These are phyloP conservation scores for Dicyrtoma fusca DNA, from an alignment of 2,888 invertebrate species.

Conservation along the genomic window DNA sequence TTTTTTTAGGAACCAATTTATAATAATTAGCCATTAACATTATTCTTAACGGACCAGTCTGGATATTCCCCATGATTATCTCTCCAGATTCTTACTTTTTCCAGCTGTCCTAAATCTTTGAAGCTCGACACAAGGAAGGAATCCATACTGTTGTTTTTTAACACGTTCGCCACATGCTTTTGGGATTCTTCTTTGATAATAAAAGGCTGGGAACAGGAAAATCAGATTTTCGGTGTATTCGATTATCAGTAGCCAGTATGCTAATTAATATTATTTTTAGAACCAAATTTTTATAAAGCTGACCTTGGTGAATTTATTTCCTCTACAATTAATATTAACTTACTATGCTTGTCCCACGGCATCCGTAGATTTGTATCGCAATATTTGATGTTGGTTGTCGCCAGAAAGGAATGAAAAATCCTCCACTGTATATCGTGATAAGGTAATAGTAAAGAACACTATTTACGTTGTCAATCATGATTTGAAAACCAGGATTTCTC, in stretches of 20 bases:
- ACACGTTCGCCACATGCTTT: background rate
- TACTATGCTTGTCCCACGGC: constrained; percentile 9
- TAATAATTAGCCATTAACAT: background rate
- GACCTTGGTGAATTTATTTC: no score
- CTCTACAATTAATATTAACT: background rate
- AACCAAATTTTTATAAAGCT: no score
- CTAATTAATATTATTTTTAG: no score
- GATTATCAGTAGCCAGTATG: no score
- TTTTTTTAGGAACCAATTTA: no score
- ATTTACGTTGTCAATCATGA: background rate
- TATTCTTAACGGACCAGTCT: constrained; percentile 17
- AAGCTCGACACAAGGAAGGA: constrained; percentile 21
- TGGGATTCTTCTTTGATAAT: constrained; percentile 21
- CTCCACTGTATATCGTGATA: constrained; percentile 21
- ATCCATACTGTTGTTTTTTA: constrained; percentile 14
- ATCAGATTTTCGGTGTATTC: no score
- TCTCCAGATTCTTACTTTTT: constrained; percentile 19
- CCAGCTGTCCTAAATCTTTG: constrained; percentile 6
- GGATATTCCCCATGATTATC: constrained; percentile 20
- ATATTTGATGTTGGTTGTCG: constrained; percentile 10
- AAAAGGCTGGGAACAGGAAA: constrained; percentile 9
- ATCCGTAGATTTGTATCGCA: constrained; percentile 30
- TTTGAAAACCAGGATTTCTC: constrained; percentile 12
- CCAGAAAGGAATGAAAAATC: background rate
- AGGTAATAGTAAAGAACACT: constrained; percentile 19